Base-by-base conservation (phyloP, 2,797 vertebrate genomes). In the Gouania willdenowi region DNA sequence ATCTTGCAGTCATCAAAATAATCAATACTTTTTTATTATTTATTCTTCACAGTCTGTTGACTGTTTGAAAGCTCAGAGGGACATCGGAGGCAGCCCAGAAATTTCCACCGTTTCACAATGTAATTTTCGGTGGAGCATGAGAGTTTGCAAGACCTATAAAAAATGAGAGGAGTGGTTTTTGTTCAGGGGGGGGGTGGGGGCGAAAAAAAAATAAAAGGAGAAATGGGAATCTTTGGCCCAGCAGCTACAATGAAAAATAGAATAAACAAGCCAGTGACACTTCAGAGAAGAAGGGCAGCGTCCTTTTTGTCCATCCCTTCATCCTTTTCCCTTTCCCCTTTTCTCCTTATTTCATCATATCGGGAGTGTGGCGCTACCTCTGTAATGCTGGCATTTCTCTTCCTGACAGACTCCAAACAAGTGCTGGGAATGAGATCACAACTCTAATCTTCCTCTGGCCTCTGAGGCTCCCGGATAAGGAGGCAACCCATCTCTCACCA, bases 11-110 rank as follows among this genome's bases (percentile, higher is more conserved):
- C 94, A 98, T 98, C 94, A 98, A 95, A 98, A 98, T 98, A 98
- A 98, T 98, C 96, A 98, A 98, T 98, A 98, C 89, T 97, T 97
- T 95, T 98, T 95, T 98, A 98, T 98, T 98, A 98, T 98, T 98
- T 98, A 98, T 98, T 97, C 95, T 98, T 97, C 97, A 98, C 95
- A 98, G 94, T 98, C 94, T 94, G 94, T 95, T 95, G 94, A 93
- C 93, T 94, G 93, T 94, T 97, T 93, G 92, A 96, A 95, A 92
- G 92, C 95, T 95, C 91, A 81, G 89, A 93, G 92, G 93, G 91
- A 91, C 88, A 81, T 64, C 69, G 77, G 86, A 89, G 92, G 91
- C 91, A 92, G 91, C 89, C 88, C 91, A 88, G 91, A 93, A 93
- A 94, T 92, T 75, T 92, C 90, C 89, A 88, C 92, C 90, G 89